phyloP scores from a whole-genome alignment of 2,888 invertebrate genomes.

The Acronicta alni region DNA sequence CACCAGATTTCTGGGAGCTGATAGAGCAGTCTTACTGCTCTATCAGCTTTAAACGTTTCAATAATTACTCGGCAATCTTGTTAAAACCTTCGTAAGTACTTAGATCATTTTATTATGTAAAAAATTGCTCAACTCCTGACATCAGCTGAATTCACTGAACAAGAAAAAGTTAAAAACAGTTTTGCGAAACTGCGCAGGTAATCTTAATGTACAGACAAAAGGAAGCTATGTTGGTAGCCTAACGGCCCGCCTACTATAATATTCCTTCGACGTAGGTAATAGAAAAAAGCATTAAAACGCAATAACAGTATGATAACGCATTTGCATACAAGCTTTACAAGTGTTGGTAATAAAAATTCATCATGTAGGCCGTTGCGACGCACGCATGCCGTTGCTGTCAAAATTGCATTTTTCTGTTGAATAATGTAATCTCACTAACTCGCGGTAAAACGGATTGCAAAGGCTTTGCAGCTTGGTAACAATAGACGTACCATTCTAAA shows the following conservation, averaged over 20 bases:
- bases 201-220: constrained; percentile 62
- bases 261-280: constrained; percentile 38
- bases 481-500: constrained; percentile 16
- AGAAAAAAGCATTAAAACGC: constrained; percentile 39
- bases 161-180: constrained; percentile 70
- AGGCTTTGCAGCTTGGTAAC: constrained; percentile 31
- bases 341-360: constrained; percentile 36
- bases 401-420: constrained; percentile 44
- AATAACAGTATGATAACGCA: constrained; percentile 32
- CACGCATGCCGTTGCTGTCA: constrained; percentile 34
- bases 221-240: constrained; percentile 40
- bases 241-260: constrained; percentile 43
- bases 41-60: constrained; percentile 35
- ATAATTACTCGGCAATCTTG: constrained; percentile 31
- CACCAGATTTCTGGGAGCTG: constrained; percentile 1
- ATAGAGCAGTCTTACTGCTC: constrained; percentile 10
- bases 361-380: constrained; percentile 27
- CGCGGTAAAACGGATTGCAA: constrained; percentile 31
- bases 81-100: constrained; percentile 32
- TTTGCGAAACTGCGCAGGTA: constrained; percentile 54
- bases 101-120: constrained; percentile 48
- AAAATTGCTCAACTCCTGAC: constrained; percentile 53
- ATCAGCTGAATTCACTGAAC: constrained; percentile 69
- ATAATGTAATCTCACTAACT: constrained; percentile 40
- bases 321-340: constrained; percentile 36